These are phyloP conservation scores for Patella vulgata DNA, from an alignment of 1,140 invertebrate genomes.

Conservation along the genomic window DNA sequence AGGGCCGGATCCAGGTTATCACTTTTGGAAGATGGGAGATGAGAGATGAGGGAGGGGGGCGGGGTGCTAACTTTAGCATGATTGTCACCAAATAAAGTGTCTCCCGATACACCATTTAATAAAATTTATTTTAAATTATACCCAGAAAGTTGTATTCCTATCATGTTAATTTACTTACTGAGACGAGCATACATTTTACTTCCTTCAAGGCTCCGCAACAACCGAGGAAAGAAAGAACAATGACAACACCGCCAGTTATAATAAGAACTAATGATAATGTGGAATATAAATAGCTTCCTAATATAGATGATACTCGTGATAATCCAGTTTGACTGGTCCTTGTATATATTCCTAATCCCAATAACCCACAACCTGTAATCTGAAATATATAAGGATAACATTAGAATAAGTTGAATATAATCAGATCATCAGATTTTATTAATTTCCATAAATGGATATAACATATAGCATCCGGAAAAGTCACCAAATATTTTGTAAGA, in stretches of 20 bases:
- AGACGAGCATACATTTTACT: conserved; percentile 55
- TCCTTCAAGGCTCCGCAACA: conserved; percentile 60
- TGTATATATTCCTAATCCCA: conserved; percentile 54
- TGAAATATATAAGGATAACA: conserved; percentile 25
- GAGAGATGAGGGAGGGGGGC: not conserved
- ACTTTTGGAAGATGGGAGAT: not conserved
- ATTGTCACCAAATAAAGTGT: too few relatives aligned
- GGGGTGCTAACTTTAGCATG: not conserved
- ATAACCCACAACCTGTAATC: conserved; percentile 50
- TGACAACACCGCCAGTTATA: conserved; percentile 40
- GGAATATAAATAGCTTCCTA: conserved; percentile 40
- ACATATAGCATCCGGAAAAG: not conserved
- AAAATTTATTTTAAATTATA: too few relatives aligned
- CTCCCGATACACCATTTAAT: too few relatives aligned
- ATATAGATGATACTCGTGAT: conserved; percentile 36
- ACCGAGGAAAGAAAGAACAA: conserved; percentile 52
- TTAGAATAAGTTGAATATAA: not conserved
- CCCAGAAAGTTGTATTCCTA: too few relatives aligned
- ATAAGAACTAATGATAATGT: conserved; percentile 45
- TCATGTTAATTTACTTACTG: conserved; percentile 40
- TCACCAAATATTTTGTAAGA: not conserved
- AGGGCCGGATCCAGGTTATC: not conserved
- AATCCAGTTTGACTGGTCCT: conserved; percentile 37
- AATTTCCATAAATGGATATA: not conserved
- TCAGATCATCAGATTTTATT: not conserved